phyloP scores from a whole-genome alignment of 2,113 vertebrate species.

The Chelonoidis abingdonii region DNA sequence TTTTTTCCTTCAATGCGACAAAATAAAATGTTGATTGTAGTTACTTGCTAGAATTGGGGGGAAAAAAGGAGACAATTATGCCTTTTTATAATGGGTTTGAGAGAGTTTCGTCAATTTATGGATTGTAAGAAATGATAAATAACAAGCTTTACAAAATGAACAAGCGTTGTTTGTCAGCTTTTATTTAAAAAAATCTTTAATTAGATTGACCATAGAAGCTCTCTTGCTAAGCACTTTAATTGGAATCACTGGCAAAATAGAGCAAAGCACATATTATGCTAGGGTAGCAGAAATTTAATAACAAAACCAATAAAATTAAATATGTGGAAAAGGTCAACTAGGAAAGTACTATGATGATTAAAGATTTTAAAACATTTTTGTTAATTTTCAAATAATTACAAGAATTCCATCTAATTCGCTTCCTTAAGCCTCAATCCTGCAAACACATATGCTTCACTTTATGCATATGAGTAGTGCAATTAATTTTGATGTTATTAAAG shows the following conservation, averaged over 20 bases:
- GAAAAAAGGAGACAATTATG: background rate
- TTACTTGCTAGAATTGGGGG: background rate
- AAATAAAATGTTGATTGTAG: background rate
- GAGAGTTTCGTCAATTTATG: background rate
- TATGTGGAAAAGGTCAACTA: background rate
- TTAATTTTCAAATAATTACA: background rate
- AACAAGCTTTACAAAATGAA: background rate
- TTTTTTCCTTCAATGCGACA: background rate
- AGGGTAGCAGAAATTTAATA: background rate
- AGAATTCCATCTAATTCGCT: background rate
- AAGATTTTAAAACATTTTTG: background rate
- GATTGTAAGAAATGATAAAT: background rate
- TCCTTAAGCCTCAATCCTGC: background rate
- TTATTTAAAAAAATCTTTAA: background rate
- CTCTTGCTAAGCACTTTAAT: slow-evolving; percentile 4
- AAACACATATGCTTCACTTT: rapidly evolving
- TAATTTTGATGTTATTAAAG: background rate
- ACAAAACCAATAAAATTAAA: background rate
- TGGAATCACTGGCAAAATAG: background rate
- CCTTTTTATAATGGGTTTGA: background rate
- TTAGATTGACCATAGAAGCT: background rate
- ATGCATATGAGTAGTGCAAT: background rate
- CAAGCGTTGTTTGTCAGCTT: background rate
- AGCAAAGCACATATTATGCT: background rate
- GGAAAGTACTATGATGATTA: background rate